These are phyloP conservation scores for Dendrolimus punctatus DNA, from an alignment of 1,140 invertebrate genomes.

Conservation along the genomic window DNA sequence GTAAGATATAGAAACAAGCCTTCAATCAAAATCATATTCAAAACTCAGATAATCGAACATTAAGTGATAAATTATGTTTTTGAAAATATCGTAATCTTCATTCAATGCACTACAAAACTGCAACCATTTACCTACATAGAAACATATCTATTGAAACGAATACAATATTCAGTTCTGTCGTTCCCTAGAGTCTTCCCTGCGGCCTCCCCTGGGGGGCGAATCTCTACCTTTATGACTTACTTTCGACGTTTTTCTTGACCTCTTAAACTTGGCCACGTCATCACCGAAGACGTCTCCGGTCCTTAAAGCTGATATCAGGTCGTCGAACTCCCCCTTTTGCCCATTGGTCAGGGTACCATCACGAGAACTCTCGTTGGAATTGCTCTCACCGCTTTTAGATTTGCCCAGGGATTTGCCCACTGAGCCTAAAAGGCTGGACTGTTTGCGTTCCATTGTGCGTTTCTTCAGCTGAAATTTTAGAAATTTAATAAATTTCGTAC, in stretches of 20 bases:
- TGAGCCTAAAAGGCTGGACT: conserved; percentile 79
- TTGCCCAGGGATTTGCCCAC: conserved; percentile 73
- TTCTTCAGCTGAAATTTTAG: conserved; percentile 77
- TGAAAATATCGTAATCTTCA: too few relatives aligned
- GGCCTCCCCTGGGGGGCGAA: conserved; percentile 75
- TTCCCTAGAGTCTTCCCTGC: conserved; percentile 82
- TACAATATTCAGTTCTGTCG: conserved; percentile 56
- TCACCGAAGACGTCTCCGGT: conserved; percentile 98
- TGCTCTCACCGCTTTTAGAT: conserved; percentile 68
- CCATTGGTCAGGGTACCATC: conserved; percentile 64
- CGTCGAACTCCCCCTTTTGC: conserved; percentile 93
- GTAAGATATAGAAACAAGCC: too few relatives aligned
- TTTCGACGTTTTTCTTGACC: conserved; percentile 80
- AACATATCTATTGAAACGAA: too few relatives aligned
- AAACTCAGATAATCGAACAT: too few relatives aligned
- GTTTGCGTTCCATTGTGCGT: conserved; percentile 89
- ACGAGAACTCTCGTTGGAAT: conserved; percentile 44
- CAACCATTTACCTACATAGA: too few relatives aligned
- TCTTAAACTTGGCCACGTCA: conserved; percentile 93
- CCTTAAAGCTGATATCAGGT: conserved; percentile 94
- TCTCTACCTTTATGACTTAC: conserved; percentile 70
- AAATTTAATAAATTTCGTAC: too few relatives aligned
- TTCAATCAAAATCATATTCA: too few relatives aligned
- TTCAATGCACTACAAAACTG: too few relatives aligned
- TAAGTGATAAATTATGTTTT: too few relatives aligned